Conservation (phyloP, 2,888 invertebrate species). For the Acrobeloides nanus region DNA sequence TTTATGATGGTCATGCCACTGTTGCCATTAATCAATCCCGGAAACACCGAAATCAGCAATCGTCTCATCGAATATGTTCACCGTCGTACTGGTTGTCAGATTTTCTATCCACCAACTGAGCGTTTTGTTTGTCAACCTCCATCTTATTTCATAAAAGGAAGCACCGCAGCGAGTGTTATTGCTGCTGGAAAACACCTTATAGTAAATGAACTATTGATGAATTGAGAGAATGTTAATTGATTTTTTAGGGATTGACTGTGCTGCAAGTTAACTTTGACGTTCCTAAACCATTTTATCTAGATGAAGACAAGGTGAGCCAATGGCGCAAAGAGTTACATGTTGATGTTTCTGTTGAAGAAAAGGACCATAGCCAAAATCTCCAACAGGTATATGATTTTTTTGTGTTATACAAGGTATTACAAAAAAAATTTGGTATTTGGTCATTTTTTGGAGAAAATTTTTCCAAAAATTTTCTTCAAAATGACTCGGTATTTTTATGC, state of each 20-base stretch:
- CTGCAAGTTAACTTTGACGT: constrained; percentile 13
- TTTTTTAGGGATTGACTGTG: constrained; percentile 20
- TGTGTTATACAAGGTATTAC: too few relatives aligned
- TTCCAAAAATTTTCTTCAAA: too few relatives aligned
- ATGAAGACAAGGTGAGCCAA: constrained; percentile 4
- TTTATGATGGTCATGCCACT: constrained; percentile 14
- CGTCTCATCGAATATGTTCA: constrained; percentile 12
- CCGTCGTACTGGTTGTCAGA: constrained; percentile 15
- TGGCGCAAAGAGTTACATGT: constrained; percentile 18
- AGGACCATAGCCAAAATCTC: background rate
- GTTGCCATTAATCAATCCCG: constrained; percentile 18
- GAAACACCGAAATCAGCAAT: constrained; percentile 17
- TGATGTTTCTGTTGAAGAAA: constrained; percentile 12
- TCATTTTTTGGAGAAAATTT: too few relatives aligned
- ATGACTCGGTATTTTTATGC: too few relatives aligned
- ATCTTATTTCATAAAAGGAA: constrained; percentile 18
- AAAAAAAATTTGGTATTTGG: too few relatives aligned
- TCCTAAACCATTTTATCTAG: constrained; percentile 4
- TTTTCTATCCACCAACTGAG: constrained; percentile 17
- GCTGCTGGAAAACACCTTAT: constrained; percentile 14
- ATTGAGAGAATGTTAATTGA: background rate
- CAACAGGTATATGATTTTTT: too few relatives aligned
- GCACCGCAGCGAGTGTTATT: constrained; percentile 7
- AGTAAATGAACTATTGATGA: background rate
- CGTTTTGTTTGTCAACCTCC: constrained; percentile 16